Percentiles rank a stretch among this genome's conserved stretches.
These are phyloP conservation scores for Cephalopterus ornatus DNA, from an alignment of 2,113 vertebrate genomes.

Conservation along the genomic window DNA sequence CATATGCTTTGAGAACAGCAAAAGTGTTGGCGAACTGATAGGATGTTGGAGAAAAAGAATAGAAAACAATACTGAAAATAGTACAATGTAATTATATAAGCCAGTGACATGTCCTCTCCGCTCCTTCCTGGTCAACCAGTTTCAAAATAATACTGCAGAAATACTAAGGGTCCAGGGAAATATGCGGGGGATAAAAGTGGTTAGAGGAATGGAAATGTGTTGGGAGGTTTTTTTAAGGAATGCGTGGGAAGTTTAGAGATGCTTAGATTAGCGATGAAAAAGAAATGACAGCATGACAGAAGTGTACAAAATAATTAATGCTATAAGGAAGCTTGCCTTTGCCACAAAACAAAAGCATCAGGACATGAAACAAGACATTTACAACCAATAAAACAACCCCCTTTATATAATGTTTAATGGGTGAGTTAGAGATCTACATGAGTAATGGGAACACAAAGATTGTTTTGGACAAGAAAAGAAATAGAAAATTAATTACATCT, in stretches of 20 bases:
- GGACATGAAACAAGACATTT: background rate
- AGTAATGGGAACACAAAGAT: background rate
- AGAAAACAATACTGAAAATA: background rate
- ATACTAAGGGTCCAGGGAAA: background rate
- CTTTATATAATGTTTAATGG: background rate
- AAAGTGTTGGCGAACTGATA: background rate
- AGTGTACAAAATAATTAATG: background rate
- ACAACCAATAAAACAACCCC: background rate
- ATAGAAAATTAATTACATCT: background rate
- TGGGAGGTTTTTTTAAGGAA: background rate
- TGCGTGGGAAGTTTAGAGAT: background rate
- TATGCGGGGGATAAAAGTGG: fast-evolving
- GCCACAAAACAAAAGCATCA: background rate
- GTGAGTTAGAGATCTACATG: background rate
- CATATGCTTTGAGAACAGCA: background rate
- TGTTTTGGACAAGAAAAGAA: background rate
- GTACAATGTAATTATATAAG: background rate
- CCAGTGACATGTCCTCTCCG: background rate
- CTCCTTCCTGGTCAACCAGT: background rate
- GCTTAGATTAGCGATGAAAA: background rate
- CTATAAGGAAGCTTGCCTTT: background rate
- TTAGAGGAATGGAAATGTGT: background rate
- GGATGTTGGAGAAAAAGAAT: background rate
- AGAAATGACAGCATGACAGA: background rate
- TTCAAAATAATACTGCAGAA: background rate